These are phyloP conservation scores for Unio pictorum DNA, from an alignment of 2,888 invertebrate species.

Conservation along the genomic window DNA sequence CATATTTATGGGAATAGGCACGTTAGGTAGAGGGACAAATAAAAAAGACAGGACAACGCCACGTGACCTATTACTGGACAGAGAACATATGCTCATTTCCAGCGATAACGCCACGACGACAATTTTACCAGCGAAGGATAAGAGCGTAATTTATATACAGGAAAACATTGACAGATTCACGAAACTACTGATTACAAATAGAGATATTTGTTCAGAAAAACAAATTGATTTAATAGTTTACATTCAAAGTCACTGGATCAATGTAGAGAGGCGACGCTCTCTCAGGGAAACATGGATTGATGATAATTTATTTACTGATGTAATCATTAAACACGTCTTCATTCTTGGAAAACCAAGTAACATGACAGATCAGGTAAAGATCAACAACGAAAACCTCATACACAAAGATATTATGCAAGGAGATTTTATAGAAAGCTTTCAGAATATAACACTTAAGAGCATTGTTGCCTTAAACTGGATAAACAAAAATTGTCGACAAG, in stretches of 20 bases:
- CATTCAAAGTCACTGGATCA: constrained; percentile 39
- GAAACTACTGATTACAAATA: too few relatives aligned
- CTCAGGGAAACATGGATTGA: constrained; percentile 47
- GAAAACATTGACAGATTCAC: too few relatives aligned
- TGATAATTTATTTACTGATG: constrained; percentile 17
- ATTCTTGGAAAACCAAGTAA: constrained; percentile 35
- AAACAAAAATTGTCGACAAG: constrained; percentile 24
- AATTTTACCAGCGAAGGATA: too few relatives aligned
- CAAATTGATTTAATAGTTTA: constrained; percentile 38
- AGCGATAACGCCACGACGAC: too few relatives aligned
- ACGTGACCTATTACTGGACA: too few relatives aligned
- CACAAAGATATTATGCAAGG: constrained; percentile 44
- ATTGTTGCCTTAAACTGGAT: constrained; percentile 41
- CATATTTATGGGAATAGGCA: too few relatives aligned
- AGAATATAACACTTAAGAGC: constrained; percentile 43
- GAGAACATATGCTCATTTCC: too few relatives aligned
- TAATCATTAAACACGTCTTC: constrained; percentile 33
- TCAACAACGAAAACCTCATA: constrained; percentile 37
- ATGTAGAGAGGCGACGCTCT: constrained; percentile 27
- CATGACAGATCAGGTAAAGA: constrained; percentile 29
- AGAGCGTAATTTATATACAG: too few relatives aligned
- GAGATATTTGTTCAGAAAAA: too few relatives aligned
- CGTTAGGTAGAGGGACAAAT: too few relatives aligned
- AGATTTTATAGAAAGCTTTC: constrained; percentile 36
- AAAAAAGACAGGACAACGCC: too few relatives aligned